phyloP scores from a whole-genome alignment of 2,113 vertebrate genomes.

The Mus musculus region GRCm39 chr3:157175001-157175500 shows the following conservation, averaged over 20 bases:
- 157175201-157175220: not conserved
- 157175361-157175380: not conserved
- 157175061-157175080: not conserved
- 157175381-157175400: not conserved
- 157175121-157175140: not conserved
- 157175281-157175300: not conserved
- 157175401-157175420: not conserved
- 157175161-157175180: slow-evolving; percentile 1
- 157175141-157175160: slow-evolving; percentile 20
- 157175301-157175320: not conserved
- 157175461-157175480: not conserved
- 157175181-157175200: slow-evolving; percentile 18
- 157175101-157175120: not conserved
- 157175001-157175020: not conserved
- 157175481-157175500: not conserved
- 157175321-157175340: not conserved
- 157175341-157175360: not conserved
- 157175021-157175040: too few species aligned
- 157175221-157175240: not conserved
- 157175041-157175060: not conserved
- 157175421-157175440: not conserved
- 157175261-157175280: not conserved
- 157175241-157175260: not conserved
- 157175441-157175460: not conserved
- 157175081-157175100: not conserved